Evolutionary conservation across 2,797 vertebrate genomes (phyloP).

Genomic region (Cryptoprocta ferox): DNA sequence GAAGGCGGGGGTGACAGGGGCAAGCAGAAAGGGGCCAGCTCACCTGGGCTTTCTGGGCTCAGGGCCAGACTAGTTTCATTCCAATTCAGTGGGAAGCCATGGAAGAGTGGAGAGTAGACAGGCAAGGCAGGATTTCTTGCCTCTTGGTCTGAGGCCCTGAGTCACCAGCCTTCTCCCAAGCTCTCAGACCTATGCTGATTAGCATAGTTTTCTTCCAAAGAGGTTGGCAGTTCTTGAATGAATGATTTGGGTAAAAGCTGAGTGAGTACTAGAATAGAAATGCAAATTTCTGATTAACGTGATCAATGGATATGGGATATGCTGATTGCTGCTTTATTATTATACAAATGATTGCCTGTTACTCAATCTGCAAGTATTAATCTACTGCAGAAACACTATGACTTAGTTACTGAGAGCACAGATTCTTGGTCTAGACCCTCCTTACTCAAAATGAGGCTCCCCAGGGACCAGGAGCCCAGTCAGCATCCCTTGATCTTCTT

Average conservation of each 20-base stretch:
- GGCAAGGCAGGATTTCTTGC: not conserved
- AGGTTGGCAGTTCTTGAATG: not conserved
- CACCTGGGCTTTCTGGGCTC: not conserved
- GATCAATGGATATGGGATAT: not conserved
- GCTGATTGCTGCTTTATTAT: not conserved
- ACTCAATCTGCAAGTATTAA: not conserved
- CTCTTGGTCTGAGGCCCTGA: not conserved
- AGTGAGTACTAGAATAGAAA: not conserved
- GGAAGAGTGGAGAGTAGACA: not conserved
- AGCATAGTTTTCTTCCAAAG: not conserved
- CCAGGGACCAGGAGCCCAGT: too few species aligned
- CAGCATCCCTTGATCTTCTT: not conserved
- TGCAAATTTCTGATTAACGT: not conserved
- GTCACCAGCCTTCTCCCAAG: not conserved
- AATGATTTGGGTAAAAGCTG: not conserved
- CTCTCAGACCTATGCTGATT: not conserved
- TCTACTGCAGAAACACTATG: not conserved
- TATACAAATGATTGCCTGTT: not conserved
- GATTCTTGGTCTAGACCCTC: not conserved
- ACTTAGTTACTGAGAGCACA: not conserved
- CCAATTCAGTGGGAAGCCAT: not conserved
- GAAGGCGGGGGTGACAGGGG: not conserved
- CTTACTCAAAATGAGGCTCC: not conserved
- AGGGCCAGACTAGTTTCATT: not conserved
- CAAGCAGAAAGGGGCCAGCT: not conserved